A percentile compares a stretch with the other conserved stretches of the same genome.
phyloP scores from a whole-genome alignment of 2,888 invertebrate genomes.

The Pyrgus malvae region DNA sequence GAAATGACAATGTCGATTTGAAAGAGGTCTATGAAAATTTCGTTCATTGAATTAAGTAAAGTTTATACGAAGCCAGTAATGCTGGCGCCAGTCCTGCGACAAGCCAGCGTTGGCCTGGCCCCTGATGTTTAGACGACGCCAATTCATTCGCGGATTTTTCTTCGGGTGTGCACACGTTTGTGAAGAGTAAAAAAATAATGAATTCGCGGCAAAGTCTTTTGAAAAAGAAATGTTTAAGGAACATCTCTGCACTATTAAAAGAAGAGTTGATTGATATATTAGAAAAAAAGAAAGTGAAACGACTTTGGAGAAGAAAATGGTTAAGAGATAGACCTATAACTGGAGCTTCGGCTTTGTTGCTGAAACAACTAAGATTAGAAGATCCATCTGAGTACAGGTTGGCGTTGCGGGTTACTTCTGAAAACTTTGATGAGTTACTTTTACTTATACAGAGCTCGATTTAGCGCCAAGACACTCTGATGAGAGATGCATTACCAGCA shows the following conservation, averaged over 20 bases:
- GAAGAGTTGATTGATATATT: slow-evolving; percentile 16
- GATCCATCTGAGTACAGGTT: slow-evolving; percentile 27
- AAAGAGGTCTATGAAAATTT: too few relatives aligned
- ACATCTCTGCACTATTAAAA: slow-evolving; percentile 1
- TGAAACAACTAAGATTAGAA: slow-evolving; percentile 8
- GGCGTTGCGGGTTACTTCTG: slow-evolving; percentile 30
- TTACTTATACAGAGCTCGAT: slow-evolving; percentile 25
- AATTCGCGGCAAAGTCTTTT: slow-evolving; percentile 2
- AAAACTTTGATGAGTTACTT: slow-evolving; percentile 30
- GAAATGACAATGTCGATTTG: too few relatives aligned
- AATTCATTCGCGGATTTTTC: slow-evolving; percentile 16
- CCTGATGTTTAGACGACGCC: slow-evolving; percentile 28
- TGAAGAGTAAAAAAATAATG: background rate
- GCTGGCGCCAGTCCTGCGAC: slow-evolving; percentile 27
- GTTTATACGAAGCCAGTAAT: slow-evolving; percentile 29
- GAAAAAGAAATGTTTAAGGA: slow-evolving; percentile 9
- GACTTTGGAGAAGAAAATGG: slow-evolving; percentile 29
- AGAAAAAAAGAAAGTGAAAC: slow-evolving; percentile 21
- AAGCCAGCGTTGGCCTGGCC: slow-evolving; percentile 28
- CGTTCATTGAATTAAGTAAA: too few relatives aligned
- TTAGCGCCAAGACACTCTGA: slow-evolving; percentile 31
- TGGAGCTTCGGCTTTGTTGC: slow-evolving; percentile 24
- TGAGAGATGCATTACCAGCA: slow-evolving; percentile 32
- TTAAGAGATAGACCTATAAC: slow-evolving; percentile 11
- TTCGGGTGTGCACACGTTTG: slow-evolving; percentile 11